Percentiles rank a stretch among this genome's conserved stretches.
These are phyloP conservation scores for Tapirus terrestris DNA, from an alignment of 2,113 vertebrate genomes.

Conservation along the genomic window DNA sequence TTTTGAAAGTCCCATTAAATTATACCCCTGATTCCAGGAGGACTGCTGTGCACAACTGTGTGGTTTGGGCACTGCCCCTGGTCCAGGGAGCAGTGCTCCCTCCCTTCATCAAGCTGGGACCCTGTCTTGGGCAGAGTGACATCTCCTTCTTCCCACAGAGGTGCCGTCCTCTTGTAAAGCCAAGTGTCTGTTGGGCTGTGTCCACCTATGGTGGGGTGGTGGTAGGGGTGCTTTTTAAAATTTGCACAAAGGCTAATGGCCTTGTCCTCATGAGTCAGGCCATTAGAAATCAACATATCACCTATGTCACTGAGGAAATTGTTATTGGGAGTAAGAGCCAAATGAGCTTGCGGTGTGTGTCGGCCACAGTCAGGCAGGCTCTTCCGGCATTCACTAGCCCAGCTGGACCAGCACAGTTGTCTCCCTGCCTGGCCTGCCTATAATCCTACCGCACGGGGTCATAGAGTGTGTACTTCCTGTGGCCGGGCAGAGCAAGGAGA, in stretches of 20 bases:
- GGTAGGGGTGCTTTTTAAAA: background rate
- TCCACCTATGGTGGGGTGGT: background rate
- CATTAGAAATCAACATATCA: background rate
- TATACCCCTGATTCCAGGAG: background rate
- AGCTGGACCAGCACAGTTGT: too few relatives aligned
- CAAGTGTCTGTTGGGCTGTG: background rate
- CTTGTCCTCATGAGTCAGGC: background rate
- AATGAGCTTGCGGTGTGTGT: background rate
- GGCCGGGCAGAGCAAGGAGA: background rate
- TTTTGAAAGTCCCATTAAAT: background rate
- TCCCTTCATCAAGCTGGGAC: background rate
- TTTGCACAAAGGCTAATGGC: background rate
- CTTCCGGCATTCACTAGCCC: background rate
- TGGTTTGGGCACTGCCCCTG: background rate
- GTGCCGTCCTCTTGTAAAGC: background rate
- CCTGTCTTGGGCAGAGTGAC: background rate
- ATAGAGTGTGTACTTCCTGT: background rate
- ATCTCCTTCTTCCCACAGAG: background rate
- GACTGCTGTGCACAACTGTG: fast-evolving
- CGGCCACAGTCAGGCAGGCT: background rate
- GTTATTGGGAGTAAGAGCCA: background rate
- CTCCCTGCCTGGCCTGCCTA: background rate
- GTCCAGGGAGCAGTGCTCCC: background rate
- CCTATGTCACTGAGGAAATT: background rate
- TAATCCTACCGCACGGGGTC: background rate